These are phyloP conservation scores for Ataeniobius toweri DNA, from an alignment of 2,797 vertebrate species.

Conservation along the genomic window DNA sequence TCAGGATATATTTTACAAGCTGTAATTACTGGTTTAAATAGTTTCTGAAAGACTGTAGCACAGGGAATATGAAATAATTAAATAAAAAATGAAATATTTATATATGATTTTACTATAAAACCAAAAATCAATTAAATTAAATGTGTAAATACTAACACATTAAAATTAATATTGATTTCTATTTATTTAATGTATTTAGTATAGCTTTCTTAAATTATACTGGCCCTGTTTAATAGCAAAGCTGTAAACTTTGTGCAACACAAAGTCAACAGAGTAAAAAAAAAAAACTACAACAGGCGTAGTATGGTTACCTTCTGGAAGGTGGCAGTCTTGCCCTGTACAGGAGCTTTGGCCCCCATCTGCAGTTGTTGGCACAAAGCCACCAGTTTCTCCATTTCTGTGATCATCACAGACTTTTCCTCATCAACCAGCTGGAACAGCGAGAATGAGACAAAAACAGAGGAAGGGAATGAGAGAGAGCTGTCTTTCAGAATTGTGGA, in stretches of 20 bases:
- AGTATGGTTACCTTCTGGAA: constrained; percentile 89
- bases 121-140: not conserved
- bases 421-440: constrained; percentile 86
- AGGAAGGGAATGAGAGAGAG: not conserved
- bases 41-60: too few relatives aligned
- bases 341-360: constrained; percentile 84
- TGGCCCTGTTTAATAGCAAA: not conserved
- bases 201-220: too few relatives aligned
- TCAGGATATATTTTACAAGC: not conserved
- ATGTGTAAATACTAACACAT: not conserved
- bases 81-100: not conserved
- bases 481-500: constrained; percentile 28
- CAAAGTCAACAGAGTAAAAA: constrained; percentile 14
- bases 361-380: constrained; percentile 91
- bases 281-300: constrained; percentile 13
- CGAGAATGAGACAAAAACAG: constrained; percentile 18
- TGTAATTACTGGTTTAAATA: not conserved
- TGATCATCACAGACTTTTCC: constrained; percentile 84
- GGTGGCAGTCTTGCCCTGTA: constrained; percentile 91
- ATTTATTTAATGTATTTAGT: too few relatives aligned
- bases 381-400: constrained; percentile 91
- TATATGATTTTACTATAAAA: not conserved
- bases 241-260: not conserved
- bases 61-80: not conserved
- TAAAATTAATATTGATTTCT: too few relatives aligned